Conservation (phyloP, 2,888 invertebrate species). For the Nephrotoma flavescens region DNA sequence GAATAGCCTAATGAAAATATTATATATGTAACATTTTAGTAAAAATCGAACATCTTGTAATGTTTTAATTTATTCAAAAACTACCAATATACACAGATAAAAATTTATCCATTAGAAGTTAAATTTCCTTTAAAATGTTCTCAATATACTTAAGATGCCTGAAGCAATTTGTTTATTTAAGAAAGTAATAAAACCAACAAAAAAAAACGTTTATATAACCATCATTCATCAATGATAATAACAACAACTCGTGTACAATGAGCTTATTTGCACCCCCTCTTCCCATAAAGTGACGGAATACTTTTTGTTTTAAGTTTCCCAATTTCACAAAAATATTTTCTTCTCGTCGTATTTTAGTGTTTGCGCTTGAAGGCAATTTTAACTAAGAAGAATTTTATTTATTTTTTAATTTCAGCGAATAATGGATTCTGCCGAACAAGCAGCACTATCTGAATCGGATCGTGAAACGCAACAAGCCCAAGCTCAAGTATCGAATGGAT, state of each 20-base stretch:
- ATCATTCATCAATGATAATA: neutral
- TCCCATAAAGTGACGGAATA: neutral
- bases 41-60: neutral
- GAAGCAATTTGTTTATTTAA: neutral
- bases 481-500: conserved; percentile 43
- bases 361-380: neutral
- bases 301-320: neutral
- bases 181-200: neutral
- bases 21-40: neutral
- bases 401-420: conserved; percentile 48
- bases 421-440: conserved; percentile 83
- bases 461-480: conserved; percentile 40
- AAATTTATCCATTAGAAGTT: neutral
- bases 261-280: neutral
- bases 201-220: neutral
- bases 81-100: neutral
- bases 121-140: neutral
- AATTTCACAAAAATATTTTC: neutral
- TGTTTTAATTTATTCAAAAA: neutral
- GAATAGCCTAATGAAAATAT: neutral
- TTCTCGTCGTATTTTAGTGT: neutral
- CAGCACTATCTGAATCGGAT: conserved; percentile 56
- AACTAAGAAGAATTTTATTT: neutral
- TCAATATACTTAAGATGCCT: neutral
- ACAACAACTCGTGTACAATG: neutral